A percentile compares a stretch with the other conserved stretches of the same genome.
Evolutionary conservation across 2,888 invertebrate genomes (phyloP).

Genomic region (Megaustenia siamemsis): DNA sequence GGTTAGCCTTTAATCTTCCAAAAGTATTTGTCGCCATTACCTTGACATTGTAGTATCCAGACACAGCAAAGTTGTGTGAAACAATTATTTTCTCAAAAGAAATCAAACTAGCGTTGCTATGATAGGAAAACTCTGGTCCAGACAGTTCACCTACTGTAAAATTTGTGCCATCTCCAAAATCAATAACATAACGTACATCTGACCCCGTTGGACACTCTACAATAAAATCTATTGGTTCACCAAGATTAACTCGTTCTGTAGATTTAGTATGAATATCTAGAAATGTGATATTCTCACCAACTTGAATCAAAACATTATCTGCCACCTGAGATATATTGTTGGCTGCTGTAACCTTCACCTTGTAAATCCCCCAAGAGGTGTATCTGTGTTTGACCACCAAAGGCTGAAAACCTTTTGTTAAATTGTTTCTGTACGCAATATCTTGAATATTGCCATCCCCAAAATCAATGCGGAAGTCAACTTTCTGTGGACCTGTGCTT

Average conservation of each 20-base stretch:
- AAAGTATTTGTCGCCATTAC: constrained; percentile 72
- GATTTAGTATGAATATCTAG: constrained; percentile 68
- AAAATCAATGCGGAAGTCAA: constrained; percentile 63
- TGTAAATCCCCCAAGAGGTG: constrained; percentile 75
- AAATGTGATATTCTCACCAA: constrained; percentile 74
- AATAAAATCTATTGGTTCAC: constrained; percentile 63
- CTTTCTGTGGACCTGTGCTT: constrained; percentile 62
- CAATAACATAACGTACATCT: constrained; percentile 67
- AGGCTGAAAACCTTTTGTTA: constrained; percentile 60
- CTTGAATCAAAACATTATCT: constrained; percentile 66
- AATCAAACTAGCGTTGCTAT: constrained; percentile 31
- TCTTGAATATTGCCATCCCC: constrained; percentile 66
- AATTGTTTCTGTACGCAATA: constrained; percentile 47
- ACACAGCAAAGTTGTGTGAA: constrained; percentile 61
- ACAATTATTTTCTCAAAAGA: constrained; percentile 56
- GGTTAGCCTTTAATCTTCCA: constrained; percentile 61
- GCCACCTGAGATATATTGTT: constrained; percentile 72
- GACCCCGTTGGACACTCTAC: constrained; percentile 73
- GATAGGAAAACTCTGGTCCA: constrained; percentile 19
- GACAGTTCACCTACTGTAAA: constrained; percentile 58
- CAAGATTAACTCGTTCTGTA: constrained; percentile 62
- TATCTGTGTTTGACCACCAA: constrained; percentile 68
- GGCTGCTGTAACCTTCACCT: constrained; percentile 67
- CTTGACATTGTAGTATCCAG: constrained; percentile 67
- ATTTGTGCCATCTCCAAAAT: constrained; percentile 69